A percentile compares a stretch with the other conserved stretches of the same genome.
phyloP scores from a whole-genome alignment of 1,140 invertebrate genomes.

The Laupala kohalensis region DNA sequence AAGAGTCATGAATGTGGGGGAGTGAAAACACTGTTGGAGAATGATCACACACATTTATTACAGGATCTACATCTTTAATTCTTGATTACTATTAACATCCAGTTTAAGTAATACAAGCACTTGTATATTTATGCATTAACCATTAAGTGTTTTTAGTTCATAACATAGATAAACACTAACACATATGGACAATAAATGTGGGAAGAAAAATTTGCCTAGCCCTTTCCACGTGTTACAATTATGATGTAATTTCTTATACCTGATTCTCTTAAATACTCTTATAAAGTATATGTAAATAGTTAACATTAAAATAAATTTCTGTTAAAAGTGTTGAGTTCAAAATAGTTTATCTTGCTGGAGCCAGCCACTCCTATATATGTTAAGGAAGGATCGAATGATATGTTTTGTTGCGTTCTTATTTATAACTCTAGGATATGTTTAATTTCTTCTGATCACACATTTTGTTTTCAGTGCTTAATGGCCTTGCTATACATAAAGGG shows the following conservation, averaged over 20 bases:
- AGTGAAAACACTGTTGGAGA: not conserved
- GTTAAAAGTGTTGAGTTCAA: not conserved
- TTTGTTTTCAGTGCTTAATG: not conserved
- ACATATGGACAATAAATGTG: not conserved
- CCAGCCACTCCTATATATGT: not conserved
- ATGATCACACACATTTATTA: not conserved
- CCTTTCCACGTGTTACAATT: not conserved
- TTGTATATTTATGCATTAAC: not conserved
- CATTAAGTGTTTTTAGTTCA: not conserved
- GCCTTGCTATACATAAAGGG: not conserved
- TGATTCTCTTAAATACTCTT: not conserved
- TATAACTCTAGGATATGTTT: not conserved
- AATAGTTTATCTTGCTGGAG: not conserved
- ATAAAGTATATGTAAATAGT: not conserved
- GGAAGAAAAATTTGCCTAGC: not conserved
- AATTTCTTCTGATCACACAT: not conserved
- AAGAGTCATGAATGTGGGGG: not conserved
- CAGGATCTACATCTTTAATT: not conserved
- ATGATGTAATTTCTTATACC: not conserved
- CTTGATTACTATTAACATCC: not conserved
- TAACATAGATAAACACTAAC: not conserved
- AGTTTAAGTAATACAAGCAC: not conserved
- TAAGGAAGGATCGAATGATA: not conserved
- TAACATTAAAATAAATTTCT: not conserved
- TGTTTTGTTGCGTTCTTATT: not conserved